These are phyloP conservation scores for Monarcha castaneiventris DNA, from an alignment of 2,113 vertebrate genomes.

Conservation along the genomic window DNA sequence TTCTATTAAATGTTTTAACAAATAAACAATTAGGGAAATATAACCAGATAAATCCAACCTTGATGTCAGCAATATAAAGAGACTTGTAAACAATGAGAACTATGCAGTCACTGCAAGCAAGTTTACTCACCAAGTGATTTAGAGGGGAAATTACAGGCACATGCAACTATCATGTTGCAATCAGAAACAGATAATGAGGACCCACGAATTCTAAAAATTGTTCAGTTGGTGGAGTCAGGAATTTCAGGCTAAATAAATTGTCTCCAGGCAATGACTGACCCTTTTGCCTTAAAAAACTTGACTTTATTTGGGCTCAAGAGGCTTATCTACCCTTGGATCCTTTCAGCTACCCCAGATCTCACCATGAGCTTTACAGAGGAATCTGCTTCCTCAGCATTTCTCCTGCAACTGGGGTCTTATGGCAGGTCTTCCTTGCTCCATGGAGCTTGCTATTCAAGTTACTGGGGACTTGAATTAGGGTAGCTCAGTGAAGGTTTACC, in stretches of 20 bases:
- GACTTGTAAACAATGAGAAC: neutral
- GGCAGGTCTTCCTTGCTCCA: neutral
- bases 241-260: neutral
- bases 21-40: neutral
- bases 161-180: rapidly evolving
- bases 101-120: neutral
- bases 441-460: neutral
- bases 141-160: neutral
- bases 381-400: neutral
- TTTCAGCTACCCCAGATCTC: neutral
- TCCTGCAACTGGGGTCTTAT: neutral
- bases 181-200: neutral
- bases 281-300: neutral
- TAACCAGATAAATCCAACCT: neutral
- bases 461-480: neutral
- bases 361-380: neutral
- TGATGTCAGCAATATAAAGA: neutral
- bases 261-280: neutral
- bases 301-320: neutral
- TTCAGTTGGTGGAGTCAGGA: neutral
- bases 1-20: neutral
- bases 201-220: neutral
- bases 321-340: neutral
- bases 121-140: neutral
- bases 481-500: neutral